A percentile compares a stretch with the other conserved stretches of the same genome.
Evolutionary conservation across 2,113 vertebrate species (phyloP).

Genomic region (Cryptotis parvus): DNA sequence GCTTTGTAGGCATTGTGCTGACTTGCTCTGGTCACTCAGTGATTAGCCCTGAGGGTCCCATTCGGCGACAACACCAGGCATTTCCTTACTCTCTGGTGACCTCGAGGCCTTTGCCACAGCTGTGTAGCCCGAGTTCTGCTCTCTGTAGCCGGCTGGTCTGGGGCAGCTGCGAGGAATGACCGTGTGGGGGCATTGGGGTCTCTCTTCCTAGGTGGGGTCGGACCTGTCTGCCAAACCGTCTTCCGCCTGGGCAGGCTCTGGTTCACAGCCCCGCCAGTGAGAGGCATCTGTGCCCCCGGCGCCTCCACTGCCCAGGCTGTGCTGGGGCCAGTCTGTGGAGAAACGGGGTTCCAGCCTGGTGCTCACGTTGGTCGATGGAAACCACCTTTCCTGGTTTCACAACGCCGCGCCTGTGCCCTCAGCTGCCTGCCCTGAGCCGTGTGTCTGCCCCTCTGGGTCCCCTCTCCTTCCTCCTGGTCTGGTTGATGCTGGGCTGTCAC

Average conservation of each 20-base stretch:
- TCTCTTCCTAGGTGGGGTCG: background rate
- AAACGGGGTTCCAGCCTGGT: background rate
- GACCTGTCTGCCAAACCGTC: background rate
- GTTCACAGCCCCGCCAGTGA: background rate
- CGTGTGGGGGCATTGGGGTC: background rate
- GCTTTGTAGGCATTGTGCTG: background rate
- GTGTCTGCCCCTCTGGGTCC: background rate
- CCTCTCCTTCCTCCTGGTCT: background rate
- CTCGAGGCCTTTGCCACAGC: background rate
- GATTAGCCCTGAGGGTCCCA: background rate
- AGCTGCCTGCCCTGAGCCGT: background rate
- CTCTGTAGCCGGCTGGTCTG: background rate
- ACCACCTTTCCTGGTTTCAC: background rate
- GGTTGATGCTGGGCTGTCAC: background rate
- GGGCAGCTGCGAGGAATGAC: background rate
- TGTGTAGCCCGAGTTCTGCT: background rate
- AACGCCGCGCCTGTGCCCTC: background rate
- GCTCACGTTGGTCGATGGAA: background rate
- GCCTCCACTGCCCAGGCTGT: background rate
- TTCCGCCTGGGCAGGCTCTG: fast-evolving
- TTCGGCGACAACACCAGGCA: background rate
- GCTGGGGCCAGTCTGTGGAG: background rate
- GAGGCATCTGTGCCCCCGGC: background rate
- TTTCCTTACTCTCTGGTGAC: background rate
- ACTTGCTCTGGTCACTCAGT: background rate